These are phyloP conservation scores for Avahi laniger DNA, from an alignment of 2,797 vertebrate genomes.

Conservation along the genomic window DNA sequence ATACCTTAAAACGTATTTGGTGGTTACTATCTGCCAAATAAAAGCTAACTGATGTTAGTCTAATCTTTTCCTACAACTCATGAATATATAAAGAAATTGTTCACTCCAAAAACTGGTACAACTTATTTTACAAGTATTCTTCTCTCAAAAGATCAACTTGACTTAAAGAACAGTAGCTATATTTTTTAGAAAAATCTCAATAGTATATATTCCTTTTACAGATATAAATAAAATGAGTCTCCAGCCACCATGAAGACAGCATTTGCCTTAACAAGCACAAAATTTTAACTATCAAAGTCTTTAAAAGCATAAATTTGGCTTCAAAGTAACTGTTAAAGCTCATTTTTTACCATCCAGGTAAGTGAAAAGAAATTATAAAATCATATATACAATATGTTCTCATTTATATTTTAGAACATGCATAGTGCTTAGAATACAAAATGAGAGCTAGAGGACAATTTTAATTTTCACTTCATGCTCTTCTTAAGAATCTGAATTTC, in stretches of 20 bases:
- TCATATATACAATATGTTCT: neutral
- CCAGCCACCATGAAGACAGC: neutral
- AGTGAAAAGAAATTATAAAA: slow-evolving; percentile 25
- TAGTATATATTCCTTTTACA: neutral
- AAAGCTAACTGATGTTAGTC: neutral
- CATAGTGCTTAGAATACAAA: neutral
- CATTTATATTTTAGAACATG: slow-evolving; percentile 9
- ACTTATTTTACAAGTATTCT: slow-evolving; percentile 15
- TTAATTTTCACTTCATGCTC: neutral
- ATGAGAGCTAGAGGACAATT: neutral
- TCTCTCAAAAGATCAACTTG: neutral
- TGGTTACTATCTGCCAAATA: neutral
- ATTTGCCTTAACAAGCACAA: slow-evolving; percentile 16
- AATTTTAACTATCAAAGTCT: slow-evolving; percentile 34
- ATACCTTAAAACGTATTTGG: neutral
- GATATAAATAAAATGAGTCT: slow-evolving; percentile 18
- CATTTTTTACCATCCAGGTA: neutral
- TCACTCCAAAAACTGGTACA: neutral
- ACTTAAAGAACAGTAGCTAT: neutral
- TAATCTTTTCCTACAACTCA: slow-evolving; percentile 1
- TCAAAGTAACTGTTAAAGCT: slow-evolving; percentile 48
- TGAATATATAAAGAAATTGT: neutral
- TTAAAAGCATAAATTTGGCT: slow-evolving; percentile 16
- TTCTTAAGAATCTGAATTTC: slow-evolving; percentile 34
- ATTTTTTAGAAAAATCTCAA: slow-evolving; percentile 19